Evolutionary conservation across 1,140 invertebrate species (phyloP).

Genomic region (Phymorhynchus buccinoides): DNA sequence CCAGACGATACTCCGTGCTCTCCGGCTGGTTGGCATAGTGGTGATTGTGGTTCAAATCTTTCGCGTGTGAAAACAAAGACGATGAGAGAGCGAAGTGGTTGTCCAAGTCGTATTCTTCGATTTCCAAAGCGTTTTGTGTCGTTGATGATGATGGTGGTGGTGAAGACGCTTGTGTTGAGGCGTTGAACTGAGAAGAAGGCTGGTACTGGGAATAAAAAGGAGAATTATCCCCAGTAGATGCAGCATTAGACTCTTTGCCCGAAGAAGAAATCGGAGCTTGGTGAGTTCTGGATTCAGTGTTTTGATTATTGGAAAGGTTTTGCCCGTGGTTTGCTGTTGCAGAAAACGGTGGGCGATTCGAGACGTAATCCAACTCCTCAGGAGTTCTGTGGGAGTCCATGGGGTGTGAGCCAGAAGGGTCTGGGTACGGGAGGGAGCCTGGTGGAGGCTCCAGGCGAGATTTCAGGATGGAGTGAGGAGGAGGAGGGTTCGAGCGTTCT

Average conservation of each 20-base stretch:
- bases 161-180: neutral
- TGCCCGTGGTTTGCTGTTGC: neutral
- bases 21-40: too few relatives aligned
- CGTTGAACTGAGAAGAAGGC: neutral
- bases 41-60: constrained; percentile 53
- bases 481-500: neutral
- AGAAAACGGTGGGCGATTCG: too few relatives aligned
- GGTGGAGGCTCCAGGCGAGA: neutral
- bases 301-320: too few relatives aligned
- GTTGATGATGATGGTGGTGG: constrained; percentile 6
- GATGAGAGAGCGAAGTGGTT: constrained; percentile 63
- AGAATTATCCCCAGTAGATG: too few relatives aligned
- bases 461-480: neutral
- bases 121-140: constrained; percentile 71
- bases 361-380: too few relatives aligned
- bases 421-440: neutral
- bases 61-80: too few relatives aligned
- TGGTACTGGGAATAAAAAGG: neutral
- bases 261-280: too few relatives aligned
- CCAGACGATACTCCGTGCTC: constrained; percentile 49
- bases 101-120: constrained; percentile 66
- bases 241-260: too few relatives aligned
- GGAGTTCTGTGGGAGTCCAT: too few relatives aligned
- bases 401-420: neutral
- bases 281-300: too few relatives aligned